phyloP scores from a whole-genome alignment of 2,797 vertebrate species.

The Coendou prehensilis region DNA sequence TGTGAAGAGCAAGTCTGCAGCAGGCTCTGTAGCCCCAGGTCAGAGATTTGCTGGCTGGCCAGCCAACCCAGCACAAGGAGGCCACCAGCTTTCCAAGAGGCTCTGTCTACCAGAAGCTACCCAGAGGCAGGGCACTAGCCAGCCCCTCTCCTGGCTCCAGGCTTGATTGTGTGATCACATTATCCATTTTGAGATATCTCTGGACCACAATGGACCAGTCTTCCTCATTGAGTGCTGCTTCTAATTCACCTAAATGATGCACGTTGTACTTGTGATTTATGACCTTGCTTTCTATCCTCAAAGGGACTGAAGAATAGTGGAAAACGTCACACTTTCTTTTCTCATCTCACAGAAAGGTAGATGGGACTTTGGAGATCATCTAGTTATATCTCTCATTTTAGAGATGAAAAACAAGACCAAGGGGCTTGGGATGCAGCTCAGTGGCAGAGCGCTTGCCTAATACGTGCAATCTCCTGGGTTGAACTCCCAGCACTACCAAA shows the following conservation, averaged over 20 bases:
- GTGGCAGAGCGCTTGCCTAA: not conserved
- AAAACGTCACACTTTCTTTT: slow-evolving; percentile 24
- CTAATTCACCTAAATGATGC: slow-evolving; percentile 15
- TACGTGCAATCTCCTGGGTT: not conserved
- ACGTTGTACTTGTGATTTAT: not conserved
- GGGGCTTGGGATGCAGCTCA: not conserved
- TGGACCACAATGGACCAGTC: not conserved
- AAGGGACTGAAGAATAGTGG: not conserved
- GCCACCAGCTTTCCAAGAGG: slow-evolving; percentile 2
- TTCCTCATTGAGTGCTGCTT: slow-evolving; percentile 48
- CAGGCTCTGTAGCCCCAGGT: not conserved
- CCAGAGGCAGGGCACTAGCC: not conserved
- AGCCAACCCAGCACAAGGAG: not conserved
- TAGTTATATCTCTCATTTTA: slow-evolving; percentile 58
- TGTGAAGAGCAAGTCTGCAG: not conserved
- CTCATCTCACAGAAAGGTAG: slow-evolving; percentile 29
- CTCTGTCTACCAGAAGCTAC: not conserved
- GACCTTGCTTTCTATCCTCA: slow-evolving; percentile 51
- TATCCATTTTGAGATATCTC: slow-evolving; percentile 47
- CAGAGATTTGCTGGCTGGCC: not conserved
- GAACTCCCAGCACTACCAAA: not conserved
- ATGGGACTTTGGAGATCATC: slow-evolving; percentile 25
- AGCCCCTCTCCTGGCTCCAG: not conserved
- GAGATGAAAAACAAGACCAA: slow-evolving; percentile 11
- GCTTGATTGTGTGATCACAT: not conserved